Evolutionary conservation across 2,113 vertebrate species (phyloP).

Genomic region (Hydropotes inermis): DNA sequence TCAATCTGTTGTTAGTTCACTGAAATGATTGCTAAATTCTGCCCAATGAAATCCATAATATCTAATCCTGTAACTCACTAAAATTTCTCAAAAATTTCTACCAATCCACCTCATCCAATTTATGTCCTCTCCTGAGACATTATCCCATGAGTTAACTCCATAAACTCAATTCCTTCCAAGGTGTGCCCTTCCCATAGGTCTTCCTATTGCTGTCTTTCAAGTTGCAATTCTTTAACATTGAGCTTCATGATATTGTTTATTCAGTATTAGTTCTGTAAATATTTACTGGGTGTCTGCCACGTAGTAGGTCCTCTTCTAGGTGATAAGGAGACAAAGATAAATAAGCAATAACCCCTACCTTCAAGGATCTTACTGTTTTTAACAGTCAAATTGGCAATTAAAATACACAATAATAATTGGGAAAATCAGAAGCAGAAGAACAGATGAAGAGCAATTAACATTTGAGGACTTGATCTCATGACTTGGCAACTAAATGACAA

Average conservation of each 20-base stretch:
- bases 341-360: background rate
- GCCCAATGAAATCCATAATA: background rate
- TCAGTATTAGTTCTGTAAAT: background rate
- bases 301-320: background rate
- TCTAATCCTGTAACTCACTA: background rate
- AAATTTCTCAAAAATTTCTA: background rate
- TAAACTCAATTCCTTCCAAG: background rate
- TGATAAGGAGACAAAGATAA: background rate
- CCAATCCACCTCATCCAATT: background rate
- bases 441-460: background rate
- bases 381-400: background rate
- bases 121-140: background rate
- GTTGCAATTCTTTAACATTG: background rate
- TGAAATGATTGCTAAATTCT: constrained; percentile 21
- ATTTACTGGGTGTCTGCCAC: background rate
- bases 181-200: background rate
- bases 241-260: background rate
- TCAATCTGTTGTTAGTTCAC: constrained; percentile 14
- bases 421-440: background rate
- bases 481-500: background rate
- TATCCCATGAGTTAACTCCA: background rate
- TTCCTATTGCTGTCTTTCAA: background rate
- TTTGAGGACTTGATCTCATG: background rate
- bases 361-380: background rate
- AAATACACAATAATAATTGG: background rate